Evolutionary conservation across 2,113 vertebrate genomes (phyloP).

Genomic region (Taxidea taxus): DNA sequence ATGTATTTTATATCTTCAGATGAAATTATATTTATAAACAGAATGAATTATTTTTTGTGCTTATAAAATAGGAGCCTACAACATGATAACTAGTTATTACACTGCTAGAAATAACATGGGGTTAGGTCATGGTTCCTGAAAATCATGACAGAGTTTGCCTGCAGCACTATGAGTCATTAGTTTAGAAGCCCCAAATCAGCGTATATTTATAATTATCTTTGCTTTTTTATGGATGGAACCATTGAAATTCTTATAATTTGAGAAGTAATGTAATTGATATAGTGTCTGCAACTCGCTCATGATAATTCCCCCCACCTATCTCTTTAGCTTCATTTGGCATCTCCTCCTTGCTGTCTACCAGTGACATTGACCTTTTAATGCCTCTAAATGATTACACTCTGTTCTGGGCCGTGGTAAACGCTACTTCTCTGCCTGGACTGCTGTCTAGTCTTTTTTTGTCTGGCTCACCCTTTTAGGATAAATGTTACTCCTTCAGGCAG

Average conservation of each 20-base stretch:
- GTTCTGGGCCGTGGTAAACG: neutral
- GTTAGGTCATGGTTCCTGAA: neutral
- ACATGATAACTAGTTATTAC: neutral
- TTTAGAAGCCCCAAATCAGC: neutral
- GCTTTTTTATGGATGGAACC: neutral
- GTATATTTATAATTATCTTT: neutral
- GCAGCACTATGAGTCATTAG: neutral
- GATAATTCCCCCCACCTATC: neutral
- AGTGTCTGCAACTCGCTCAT: neutral
- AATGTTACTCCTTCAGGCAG: neutral
- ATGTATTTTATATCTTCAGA: neutral
- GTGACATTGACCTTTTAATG: neutral
- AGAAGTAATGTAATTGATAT: neutral
- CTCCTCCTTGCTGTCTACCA: neutral
- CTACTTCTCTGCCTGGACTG: neutral
- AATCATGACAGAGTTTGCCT: neutral
- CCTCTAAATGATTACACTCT: neutral
- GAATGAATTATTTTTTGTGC: constrained; percentile 24
- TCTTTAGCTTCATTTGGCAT: neutral
- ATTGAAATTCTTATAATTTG: neutral
- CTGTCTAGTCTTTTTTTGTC: neutral
- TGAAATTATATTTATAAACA: neutral
- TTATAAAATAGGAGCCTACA: neutral
- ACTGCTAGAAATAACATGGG: neutral
- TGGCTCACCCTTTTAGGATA: neutral